Evolutionary conservation across 2,797 vertebrate species (phyloP), one percentile per base, ranked within the genome.

Genomic region (Amblyraja radiata): DNA sequence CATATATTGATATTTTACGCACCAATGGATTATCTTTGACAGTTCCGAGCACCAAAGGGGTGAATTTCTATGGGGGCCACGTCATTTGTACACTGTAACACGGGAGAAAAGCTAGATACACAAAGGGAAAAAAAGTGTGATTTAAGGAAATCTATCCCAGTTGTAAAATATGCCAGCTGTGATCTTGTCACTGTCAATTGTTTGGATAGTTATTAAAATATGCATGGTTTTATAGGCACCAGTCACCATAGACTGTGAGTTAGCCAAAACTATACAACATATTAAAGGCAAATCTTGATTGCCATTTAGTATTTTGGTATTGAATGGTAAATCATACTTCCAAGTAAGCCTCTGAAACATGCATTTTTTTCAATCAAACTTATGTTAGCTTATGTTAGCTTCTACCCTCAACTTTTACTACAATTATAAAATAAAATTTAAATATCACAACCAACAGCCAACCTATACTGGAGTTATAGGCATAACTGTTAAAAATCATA

Each of bases 121-220:
- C 61, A 3, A 32, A 16, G 28, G 36, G 63, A 74, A 65, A 36
- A 65, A 88, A 18, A 32, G 61, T 32, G 1, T 16, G 14, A 16
- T 65, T 65, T 65, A 63, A 68, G n/a, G 6, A 32, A 36, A 88
- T n/a, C 36, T 63, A 88, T 1, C n/a, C 11, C 83, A 88, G 36
- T 63, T 7, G 2, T 32, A 61, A n/a, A 65, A 65, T 36, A 65
- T 32, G 36, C 84, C 84, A 88, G 58, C 8, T 65, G 2, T 65
- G n/a, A n/a, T 88, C 61, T 88, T 28, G 46, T 25, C 23, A 4
- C 23, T 23, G 8, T 83, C 39, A 58, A 21, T 83, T 83, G 16
- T 83, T 83, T 83, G 80, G 80, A 58, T 23, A 83, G 23, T 23
- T 58, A 58, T 28, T 83, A 58, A 83, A 83, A 83, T 83, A 83